Evolutionary conservation across 2,888 invertebrate genomes (phyloP).

Genomic region (Tipula unca): DNA sequence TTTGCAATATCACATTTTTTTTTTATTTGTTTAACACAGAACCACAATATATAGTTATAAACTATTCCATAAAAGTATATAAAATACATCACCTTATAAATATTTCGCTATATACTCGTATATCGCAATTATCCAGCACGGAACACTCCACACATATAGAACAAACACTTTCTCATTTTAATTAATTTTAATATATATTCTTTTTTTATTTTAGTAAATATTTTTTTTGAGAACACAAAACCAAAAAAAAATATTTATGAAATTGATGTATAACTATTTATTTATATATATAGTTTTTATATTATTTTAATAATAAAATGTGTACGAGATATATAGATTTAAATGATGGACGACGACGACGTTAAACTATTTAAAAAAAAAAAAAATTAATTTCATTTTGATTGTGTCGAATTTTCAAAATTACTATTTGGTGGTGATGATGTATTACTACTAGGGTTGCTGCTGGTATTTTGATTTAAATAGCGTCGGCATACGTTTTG

Average conservation of each 20-base stretch:
- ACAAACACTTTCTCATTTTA: background rate
- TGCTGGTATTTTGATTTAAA: background rate
- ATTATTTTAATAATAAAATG: no score
- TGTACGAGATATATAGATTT: background rate
- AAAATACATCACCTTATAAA: background rate
- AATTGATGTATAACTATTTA: background rate
- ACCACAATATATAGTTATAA: background rate
- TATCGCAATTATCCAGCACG: background rate
- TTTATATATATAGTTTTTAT: no score
- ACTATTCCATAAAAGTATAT: background rate
- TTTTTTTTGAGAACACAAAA: background rate
- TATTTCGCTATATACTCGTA: background rate
- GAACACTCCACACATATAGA: background rate
- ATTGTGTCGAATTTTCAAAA: background rate
- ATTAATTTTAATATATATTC: background rate
- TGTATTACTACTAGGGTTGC: background rate
- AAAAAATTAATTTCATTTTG: background rate
- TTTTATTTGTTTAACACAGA: background rate
- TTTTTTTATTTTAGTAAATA: background rate
- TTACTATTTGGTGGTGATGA: background rate
- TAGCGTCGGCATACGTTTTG: background rate
- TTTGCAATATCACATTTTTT: background rate
- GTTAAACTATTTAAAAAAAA: no score
- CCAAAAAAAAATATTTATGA: background rate
- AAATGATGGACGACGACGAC: no score